Conservation (phyloP, 2,797 vertebrate genomes). For the Eutrigla gurnardus region DNA sequence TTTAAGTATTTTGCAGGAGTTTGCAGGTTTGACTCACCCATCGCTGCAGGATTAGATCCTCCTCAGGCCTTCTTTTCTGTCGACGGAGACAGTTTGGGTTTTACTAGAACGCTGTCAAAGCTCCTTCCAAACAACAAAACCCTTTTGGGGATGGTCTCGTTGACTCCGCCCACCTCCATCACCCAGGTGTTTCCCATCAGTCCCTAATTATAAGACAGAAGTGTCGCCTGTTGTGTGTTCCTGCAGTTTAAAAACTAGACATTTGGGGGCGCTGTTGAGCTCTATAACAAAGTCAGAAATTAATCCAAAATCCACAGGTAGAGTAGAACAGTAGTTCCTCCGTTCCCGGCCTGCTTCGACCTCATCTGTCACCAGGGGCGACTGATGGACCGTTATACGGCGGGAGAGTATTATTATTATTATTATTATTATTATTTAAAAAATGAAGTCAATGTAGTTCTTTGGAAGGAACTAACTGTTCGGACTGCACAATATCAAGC, state of each 20-base stretch:
- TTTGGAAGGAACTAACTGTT: too few relatives aligned
- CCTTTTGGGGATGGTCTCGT: background rate
- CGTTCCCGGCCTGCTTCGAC: background rate
- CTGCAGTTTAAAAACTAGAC: background rate
- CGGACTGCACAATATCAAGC: too few relatives aligned
- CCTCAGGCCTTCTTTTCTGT: too few relatives aligned
- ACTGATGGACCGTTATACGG: constrained; percentile 50
- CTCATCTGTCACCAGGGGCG: constrained; percentile 41
- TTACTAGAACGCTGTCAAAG: background rate
- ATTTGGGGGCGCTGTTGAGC: background rate
- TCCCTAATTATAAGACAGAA: background rate
- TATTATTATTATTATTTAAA: too few relatives aligned
- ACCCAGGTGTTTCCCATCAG: background rate
- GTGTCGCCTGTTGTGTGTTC: background rate
- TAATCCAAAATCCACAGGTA: background rate
- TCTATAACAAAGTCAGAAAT: background rate
- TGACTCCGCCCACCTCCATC: background rate
- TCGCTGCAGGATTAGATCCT: too few relatives aligned
- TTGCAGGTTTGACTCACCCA: too few relatives aligned
- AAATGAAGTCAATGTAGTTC: too few relatives aligned
- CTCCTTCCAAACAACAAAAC: background rate
- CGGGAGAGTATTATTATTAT: constrained; percentile 80
- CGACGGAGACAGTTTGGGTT: too few relatives aligned
- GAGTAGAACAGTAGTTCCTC: constrained; percentile 41
- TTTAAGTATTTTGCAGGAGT: too few relatives aligned